phyloP scores from a whole-genome alignment of 2,888 invertebrate genomes.

The Volucella bombylans region DNA sequence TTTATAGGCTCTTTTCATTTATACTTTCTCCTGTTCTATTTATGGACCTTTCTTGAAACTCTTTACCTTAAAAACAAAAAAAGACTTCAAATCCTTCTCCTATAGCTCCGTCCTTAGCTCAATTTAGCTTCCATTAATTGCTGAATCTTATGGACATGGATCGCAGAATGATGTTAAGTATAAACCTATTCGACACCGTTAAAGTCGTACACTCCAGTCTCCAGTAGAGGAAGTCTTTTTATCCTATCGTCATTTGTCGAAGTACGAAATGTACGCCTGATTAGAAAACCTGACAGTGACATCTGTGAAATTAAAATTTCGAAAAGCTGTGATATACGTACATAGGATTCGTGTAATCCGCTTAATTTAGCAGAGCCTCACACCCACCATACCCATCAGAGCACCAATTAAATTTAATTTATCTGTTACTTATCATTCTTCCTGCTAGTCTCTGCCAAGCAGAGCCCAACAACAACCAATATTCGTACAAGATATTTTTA shows the following conservation, averaged over 20 bases:
- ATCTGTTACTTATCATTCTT: slow-evolving; percentile 36
- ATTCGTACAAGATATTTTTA: slow-evolving; percentile 25
- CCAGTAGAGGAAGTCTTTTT: background rate
- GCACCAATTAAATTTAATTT: slow-evolving; percentile 40
- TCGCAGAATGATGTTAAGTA: slow-evolving; percentile 26
- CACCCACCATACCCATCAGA: background rate
- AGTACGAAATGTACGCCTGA: slow-evolving; percentile 11
- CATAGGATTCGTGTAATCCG: slow-evolving; percentile 40
- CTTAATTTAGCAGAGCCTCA: slow-evolving; percentile 24
- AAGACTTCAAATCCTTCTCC: background rate
- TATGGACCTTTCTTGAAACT: background rate
- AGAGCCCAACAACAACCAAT: background rate
- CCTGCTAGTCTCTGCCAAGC: background rate
- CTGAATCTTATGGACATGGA: slow-evolving; percentile 2
- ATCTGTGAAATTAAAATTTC: slow-evolving; percentile 43
- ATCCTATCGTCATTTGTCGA: slow-evolving; percentile 3
- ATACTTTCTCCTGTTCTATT: background rate
- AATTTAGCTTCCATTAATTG: slow-evolving; percentile 46
- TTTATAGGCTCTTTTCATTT: background rate
- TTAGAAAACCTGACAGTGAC: slow-evolving; percentile 40
- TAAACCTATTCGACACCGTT: slow-evolving; percentile 27
- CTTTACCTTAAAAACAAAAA: slow-evolving; percentile 10
- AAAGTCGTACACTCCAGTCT: background rate
- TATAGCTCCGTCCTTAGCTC: slow-evolving; percentile 14
- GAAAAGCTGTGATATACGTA: slow-evolving; percentile 7